Conservation (phyloP, 2,113 vertebrate species). For the Pseudorectes ferrugineus region DNA sequence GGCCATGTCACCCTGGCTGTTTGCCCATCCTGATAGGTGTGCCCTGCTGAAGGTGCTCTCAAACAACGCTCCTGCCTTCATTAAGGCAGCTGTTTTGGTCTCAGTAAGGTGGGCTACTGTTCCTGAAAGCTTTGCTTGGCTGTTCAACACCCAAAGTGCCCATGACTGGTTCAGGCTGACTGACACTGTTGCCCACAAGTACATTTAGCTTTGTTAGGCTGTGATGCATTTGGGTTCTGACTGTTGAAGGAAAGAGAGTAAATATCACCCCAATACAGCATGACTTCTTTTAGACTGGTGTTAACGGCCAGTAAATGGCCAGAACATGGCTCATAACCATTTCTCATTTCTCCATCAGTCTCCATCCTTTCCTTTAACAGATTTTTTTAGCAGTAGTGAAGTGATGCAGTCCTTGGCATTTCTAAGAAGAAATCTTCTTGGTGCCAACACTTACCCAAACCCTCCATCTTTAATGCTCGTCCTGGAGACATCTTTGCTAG, state of each 20-base stretch:
- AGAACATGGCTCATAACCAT: not conserved
- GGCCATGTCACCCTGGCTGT: accelerated
- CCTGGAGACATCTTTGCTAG: not conserved
- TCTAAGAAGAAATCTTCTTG: not conserved
- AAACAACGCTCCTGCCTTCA: not conserved
- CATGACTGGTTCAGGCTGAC: accelerated
- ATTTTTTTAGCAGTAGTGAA: not conserved
- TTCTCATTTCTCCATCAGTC: not conserved
- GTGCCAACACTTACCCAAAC: not conserved
- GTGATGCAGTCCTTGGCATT: not conserved
- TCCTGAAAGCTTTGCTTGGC: not conserved
- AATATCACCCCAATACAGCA: not conserved
- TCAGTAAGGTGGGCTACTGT: accelerated
- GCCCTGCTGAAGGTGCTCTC: not conserved
- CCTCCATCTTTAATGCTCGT: not conserved
- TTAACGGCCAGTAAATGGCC: not conserved
- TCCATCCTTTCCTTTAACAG: not conserved
- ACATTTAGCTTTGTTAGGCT: not conserved
- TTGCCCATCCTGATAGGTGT: not conserved
- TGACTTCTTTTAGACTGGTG: not conserved
- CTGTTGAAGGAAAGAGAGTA: not conserved
- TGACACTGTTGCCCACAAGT: not conserved
- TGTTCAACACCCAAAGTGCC: not conserved
- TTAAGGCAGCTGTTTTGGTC: not conserved
- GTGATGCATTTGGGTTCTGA: not conserved